Base-by-base conservation (phyloP, 2,888 invertebrate genomes). In the Eueremaeus valkanovi region DNA sequence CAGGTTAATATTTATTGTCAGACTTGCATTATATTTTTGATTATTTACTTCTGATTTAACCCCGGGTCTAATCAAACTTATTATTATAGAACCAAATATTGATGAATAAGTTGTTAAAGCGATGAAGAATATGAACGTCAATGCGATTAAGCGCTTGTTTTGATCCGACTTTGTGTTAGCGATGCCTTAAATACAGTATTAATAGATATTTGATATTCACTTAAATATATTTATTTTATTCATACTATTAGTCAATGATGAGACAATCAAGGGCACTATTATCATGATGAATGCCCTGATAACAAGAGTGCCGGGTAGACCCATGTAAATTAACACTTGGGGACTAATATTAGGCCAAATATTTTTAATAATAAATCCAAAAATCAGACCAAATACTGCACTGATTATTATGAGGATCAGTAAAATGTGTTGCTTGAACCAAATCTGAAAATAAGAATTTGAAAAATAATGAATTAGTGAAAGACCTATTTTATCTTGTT, bases 61-160 rank as follows among this genome's bases (percentile, higher is more conserved):
- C n/a, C 74, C 74, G 16, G 74, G 74, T 51, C 18, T 45, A 18
- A 74, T 3, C 31, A 36, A 49, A 8, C 24, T 21, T 8, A 68
- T 27, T 13, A 70, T 16, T 11, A 31, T n/a, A 21, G 21, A 8
- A 33, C 68, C 74, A 29, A 74, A 49, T 31, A 45, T 18, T n/a
- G 31, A 11, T 13, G n/a, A 13, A 24, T 45, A 66, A 21, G 45
- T 24, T 1, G 66, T 33, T 36, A 74, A 74, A 21, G 16, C 18
- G 1, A 70, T n/a, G 21, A 74, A 40, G 9, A 42, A 33, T 3
- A 49, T 0, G 11, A 74, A 70, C 9, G 66, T 70, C 6, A 70
- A 21, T 3, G 27, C 27, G 21, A 74, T 29, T 36, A 74, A 40
- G 1, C 68, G 40, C 1, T 21, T 68, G 24, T 68, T 68, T 68